Base-by-base conservation (phyloP, 2,113 vertebrate species). In the Zapus hudsonius region DNA sequence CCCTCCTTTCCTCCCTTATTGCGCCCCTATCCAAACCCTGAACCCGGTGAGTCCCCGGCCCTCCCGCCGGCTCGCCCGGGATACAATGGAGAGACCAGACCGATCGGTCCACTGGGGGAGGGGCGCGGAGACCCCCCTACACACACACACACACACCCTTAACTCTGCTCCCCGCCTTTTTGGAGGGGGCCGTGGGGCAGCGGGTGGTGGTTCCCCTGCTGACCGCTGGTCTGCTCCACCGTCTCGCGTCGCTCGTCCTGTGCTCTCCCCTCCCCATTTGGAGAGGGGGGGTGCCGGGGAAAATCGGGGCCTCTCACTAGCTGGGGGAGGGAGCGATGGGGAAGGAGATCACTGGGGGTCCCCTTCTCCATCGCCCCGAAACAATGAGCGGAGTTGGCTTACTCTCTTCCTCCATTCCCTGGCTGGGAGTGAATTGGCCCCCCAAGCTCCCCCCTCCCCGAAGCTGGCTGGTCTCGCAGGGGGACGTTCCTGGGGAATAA, bases 41-140 rank as follows among this genome's bases (percentile, higher is more conserved):
- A 67, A n/a, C 93, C 70, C 90, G 85, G 81, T 88, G 92, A 85
- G 76, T 89, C 69, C 84, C 74, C 74, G 90, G 95, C 93, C 95
- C 96, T 95, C 95, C 94, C 90, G 94, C 95, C 88, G 92, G 95
- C 94, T 69, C 20, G 92, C 94, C 86, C 64, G 83, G 91, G 94
- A 93, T 96, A 96, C 96, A 96, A 95, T 96, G 95, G 92, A 93
- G 67, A 87, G 87, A 38, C 83, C 74, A 74, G 93, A 83, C 87
- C 87, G 63, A 83, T 84, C 93, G 94, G 95, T 92, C 94, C 95
- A 92, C 84, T 67, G 96, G 96, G 96, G 95, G 91, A 94, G 87
- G 91, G 92, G 86, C 70, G 76, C 52, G 57, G 84, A 74, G 47
- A 76, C 92, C 57, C 81, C 52, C 69, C 89, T 61, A n/a, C n/a